Evolutionary conservation across 35 echinoderm and acorn worm species (phyloP).

Genomic region (Patiria miniata): DNA sequence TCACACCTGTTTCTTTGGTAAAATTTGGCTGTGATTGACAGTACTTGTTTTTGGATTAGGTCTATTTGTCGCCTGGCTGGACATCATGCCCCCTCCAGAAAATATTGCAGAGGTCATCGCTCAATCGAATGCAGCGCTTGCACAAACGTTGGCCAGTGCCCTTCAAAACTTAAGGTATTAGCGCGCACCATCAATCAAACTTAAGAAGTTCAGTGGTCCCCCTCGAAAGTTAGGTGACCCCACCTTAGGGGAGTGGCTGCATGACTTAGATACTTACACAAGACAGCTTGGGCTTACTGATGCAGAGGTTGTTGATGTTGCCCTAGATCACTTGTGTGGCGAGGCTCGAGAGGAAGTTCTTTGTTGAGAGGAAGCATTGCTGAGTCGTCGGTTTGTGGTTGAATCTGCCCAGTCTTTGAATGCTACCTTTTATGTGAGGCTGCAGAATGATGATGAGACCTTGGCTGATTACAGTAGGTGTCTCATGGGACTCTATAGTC

Average conservation of each 20-base stretch:
- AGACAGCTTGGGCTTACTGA: not conserved
- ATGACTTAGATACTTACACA: not conserved
- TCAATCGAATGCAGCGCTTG: not conserved
- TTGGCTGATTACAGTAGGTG: not conserved
- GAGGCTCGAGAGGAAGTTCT: not conserved
- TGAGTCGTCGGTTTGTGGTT: not conserved
- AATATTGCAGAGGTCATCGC: not conserved
- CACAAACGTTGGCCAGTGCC: not conserved
- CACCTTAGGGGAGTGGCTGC: not conserved
- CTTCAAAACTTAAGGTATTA: constrained; percentile 8
- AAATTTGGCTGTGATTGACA: too few relatives aligned
- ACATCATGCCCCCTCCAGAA: not conserved
- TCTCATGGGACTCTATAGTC: not conserved
- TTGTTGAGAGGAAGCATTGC: not conserved
- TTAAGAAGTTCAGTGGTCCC: not conserved
- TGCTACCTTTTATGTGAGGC: not conserved
- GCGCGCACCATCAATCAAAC: not conserved
- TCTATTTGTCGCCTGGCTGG: not conserved
- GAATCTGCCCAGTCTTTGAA: not conserved
- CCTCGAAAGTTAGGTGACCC: not conserved
- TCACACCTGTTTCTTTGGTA: too few relatives aligned
- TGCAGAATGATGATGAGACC: not conserved
- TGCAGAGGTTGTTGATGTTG: not conserved
- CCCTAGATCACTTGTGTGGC: not conserved
- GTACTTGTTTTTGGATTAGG: too few relatives aligned